Conservation (phyloP, 2,113 vertebrate genomes). For the Triplophysa tibetana region DNA sequence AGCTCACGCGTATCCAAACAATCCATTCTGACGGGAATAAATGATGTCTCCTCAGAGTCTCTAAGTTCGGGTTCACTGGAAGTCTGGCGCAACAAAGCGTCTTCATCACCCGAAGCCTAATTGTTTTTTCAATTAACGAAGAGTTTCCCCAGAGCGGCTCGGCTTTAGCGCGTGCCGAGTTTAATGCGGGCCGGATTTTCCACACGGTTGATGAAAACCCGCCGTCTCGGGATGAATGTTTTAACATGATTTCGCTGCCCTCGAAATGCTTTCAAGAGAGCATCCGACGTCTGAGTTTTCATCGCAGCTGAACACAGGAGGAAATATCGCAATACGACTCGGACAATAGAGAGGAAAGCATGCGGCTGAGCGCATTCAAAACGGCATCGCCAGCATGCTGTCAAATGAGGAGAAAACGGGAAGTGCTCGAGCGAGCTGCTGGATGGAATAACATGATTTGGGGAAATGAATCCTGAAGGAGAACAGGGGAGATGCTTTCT, state of each 20-base stretch:
- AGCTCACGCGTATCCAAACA: slow-evolving; percentile 37
- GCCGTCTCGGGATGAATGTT: not conserved
- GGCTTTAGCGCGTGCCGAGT: not conserved
- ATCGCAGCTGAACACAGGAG: not conserved
- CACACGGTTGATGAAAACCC: not conserved
- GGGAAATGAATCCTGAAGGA: not conserved
- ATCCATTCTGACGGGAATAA: slow-evolving; percentile 14
- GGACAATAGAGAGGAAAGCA: not conserved
- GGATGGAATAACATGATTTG: slow-evolving; percentile 5
- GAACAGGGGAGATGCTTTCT: not conserved
- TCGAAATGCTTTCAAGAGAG: slow-evolving; percentile 12
- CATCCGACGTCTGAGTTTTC: not conserved
- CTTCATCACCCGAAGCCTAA: slow-evolving; percentile 23
- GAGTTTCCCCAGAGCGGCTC: not conserved
- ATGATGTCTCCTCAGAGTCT: slow-evolving; percentile 7
- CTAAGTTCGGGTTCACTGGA: slow-evolving; percentile 37
- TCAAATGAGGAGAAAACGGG: not conserved
- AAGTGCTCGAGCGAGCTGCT: not conserved
- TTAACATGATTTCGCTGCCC: slow-evolving; percentile 2
- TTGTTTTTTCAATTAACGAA: slow-evolving; percentile 31
- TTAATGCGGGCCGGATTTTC: slow-evolving; percentile 6
- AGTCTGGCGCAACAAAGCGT: slow-evolving; percentile 2
- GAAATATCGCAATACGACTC: not conserved
- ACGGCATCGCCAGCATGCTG: slow-evolving; percentile 2
- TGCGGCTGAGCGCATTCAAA: not conserved